Conservation (phyloP, 2,113 vertebrate genomes). For the Pterocles orientalis region DNA sequence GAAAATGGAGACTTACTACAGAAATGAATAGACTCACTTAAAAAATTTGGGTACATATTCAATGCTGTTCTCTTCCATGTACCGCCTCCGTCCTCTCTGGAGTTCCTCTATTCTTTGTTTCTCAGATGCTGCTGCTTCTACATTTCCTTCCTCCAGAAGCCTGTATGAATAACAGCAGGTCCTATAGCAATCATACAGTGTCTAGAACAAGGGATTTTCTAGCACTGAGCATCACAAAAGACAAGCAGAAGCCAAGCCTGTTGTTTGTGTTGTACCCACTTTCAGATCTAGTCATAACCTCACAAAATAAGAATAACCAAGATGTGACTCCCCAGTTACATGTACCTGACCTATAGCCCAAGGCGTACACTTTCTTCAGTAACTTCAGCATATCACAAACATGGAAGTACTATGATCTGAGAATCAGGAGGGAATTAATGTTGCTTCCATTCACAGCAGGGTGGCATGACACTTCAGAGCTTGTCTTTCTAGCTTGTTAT, state of each 20-base stretch:
- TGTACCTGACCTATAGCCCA: neutral
- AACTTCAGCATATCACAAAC: neutral
- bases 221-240: neutral
- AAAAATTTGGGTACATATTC: conserved; percentile 94
- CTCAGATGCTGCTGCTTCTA: conserved; percentile 89
- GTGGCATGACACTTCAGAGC: neutral
- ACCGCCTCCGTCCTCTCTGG: conserved; percentile 88
- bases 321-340: neutral
- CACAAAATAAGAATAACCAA: neutral
- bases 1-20: neutral
- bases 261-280: neutral
- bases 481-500: neutral
- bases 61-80: conserved; percentile 91
- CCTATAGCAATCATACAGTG: neutral
- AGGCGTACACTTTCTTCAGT: neutral
- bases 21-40: conserved; percentile 81
- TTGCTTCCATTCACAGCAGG: neutral
- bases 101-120: conserved; percentile 97
- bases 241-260: neutral
- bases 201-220: neutral
- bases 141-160: conserved; percentile 91
- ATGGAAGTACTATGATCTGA: neutral
- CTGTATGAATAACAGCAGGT: conserved; percentile 62
- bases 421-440: neutral
- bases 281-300: neutral